Percentiles rank a stretch among this genome's conserved stretches.
phyloP scores from a whole-genome alignment of 2,888 invertebrate species.

The Eurytoma adleriae region DNA sequence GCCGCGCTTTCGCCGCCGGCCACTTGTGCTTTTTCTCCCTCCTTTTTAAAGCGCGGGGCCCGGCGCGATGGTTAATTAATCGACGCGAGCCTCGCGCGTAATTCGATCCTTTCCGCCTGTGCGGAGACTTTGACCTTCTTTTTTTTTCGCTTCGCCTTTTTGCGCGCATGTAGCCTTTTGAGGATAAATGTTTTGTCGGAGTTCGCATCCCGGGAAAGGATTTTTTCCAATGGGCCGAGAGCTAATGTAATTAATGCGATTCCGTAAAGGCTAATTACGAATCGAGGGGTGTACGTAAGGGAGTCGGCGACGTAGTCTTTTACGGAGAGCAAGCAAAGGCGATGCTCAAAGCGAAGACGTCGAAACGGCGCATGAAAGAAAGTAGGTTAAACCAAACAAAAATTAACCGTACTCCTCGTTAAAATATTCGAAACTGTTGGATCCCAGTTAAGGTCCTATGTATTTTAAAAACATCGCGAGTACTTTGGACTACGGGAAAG shows the following conservation, averaged over 20 bases:
- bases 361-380: too few species aligned
- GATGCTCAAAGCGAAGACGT: too few species aligned
- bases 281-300: background rate
- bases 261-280: conserved; percentile 40
- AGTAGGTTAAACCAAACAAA: too few species aligned
- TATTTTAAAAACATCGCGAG: too few species aligned
- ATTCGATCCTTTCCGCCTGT: conserved; percentile 52
- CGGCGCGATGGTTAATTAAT: conserved; percentile 53
- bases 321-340: background rate
- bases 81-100: conserved; percentile 23
- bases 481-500: background rate
- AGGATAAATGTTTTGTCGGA: conserved; percentile 2
- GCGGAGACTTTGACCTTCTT: conserved; percentile 48
- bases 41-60: conserved; percentile 24
- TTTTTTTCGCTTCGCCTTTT: conserved; percentile 52
- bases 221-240: conserved; percentile 10
- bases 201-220: background rate
- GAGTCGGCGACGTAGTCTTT: background rate
- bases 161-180: background rate
- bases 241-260: conserved; percentile 46
- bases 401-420: too few species aligned
- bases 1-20: conserved; percentile 58
- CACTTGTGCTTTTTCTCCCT: conserved; percentile 49
- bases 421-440: too few species aligned
- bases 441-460: too few species aligned